Percentiles rank a stretch among this genome's conserved stretches.
These are phyloP conservation scores for Aspiorhynchus laticeps DNA, from an alignment of 2,113 vertebrate species.

Conservation along the genomic window DNA sequence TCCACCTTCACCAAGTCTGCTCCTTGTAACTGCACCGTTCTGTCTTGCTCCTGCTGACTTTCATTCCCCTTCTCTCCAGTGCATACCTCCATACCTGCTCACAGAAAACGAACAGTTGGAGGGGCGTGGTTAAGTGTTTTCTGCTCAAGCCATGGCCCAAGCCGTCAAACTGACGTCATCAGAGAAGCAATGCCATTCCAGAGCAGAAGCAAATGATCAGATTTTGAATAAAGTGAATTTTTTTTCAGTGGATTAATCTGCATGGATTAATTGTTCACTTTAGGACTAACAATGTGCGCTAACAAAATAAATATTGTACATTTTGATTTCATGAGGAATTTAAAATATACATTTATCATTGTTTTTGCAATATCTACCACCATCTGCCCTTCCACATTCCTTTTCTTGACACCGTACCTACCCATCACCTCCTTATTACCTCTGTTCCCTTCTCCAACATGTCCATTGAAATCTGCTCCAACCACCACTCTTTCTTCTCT, in stretches of 20 bases:
- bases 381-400: not conserved
- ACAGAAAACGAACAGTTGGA: too few relatives aligned
- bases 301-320: too few relatives aligned
- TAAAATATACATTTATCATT: not conserved
- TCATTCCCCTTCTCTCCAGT: conserved; percentile 8
- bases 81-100: not conserved
- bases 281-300: too few relatives aligned
- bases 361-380: not conserved
- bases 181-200: too few relatives aligned
- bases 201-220: too few relatives aligned
- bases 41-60: not conserved
- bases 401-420: not conserved
- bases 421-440: not conserved
- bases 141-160: too few relatives aligned
- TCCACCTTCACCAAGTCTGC: conserved; percentile 1
- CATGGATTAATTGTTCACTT: too few relatives aligned
- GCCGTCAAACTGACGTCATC: too few relatives aligned
- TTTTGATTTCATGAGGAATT: too few relatives aligned
- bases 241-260: too few relatives aligned
- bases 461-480: not conserved
- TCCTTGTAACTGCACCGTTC: not conserved
- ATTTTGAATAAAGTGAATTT: too few relatives aligned
- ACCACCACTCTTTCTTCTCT: not conserved
- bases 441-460: conserved; percentile 9
- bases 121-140: too few relatives aligned